Evolutionary conservation across 2,888 invertebrate genomes (phyloP), one percentile per base, ranked within the genome.

Genomic region (Nemotelus nigrinus): DNA sequence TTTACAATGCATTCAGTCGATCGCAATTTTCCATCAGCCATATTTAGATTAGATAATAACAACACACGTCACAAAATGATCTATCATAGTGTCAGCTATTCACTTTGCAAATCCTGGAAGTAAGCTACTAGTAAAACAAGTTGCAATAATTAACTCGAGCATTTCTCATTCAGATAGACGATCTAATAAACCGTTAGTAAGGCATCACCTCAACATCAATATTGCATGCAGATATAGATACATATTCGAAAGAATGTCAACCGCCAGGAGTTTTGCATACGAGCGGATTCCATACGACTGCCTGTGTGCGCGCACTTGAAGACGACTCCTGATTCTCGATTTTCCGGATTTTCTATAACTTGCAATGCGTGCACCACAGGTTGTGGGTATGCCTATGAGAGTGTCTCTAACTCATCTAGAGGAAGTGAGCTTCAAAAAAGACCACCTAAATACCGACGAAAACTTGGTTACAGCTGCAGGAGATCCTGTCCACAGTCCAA

Each of bases 81-180:
- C 70, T 25, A 70, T 70, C 70, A 70, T 41, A n/a, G 53, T 70
- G 53, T 70, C 70, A 25, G 43, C 39, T 55, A 41, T 70, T 55
- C 70, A 70, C 10, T 7, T 67, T 67, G 53, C 55, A 55, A 70
- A 55, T 8, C 4, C 41, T 55, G 43, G 53, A n/a, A 5, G 70
- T 70, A 53, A 70, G 43, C 55, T 70, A 70, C 70, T 41, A 8
- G 53, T 55, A n/a, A 55, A 70, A 70, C 70, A 53, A 70, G 70
- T 70, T 47, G 70, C 50, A 55, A 53, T 70, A 70, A 70, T 70
- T 70, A 70, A 70, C 70, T 6, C 39, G 10, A 70, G 55, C 53
- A 70, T 53, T 70, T 70, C 43, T 70, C 70, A 70, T 43, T 7
- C 41, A 47, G 70, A 70, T 70, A 70, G n/a, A 3, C 2, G 25